Evolutionary conservation across 2,797 vertebrate species (phyloP), one percentile per base, ranked within the genome.

Genomic region (Phaenicophaeus curvirostris): DNA sequence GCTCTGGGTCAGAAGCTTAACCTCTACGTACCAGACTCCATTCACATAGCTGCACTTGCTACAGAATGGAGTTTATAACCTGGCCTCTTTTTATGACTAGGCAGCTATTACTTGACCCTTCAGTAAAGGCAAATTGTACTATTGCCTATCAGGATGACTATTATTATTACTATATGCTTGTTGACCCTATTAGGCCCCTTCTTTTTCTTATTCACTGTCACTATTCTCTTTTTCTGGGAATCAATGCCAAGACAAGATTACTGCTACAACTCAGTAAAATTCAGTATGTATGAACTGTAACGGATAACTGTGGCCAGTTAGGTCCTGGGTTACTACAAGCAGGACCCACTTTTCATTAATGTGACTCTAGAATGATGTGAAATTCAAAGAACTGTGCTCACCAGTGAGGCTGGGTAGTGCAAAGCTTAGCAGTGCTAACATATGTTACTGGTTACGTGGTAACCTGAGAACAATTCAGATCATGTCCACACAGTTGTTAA

Each of bases 11-110:
- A 72, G n/a, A 74, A 12, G 9, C 28, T 86, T 72, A 68, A 51
- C 28, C 7, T 54, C 15, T 17, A 0, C 2, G 0, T 35, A 31
- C 5, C 25, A 67, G 41, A n/a, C n/a, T 66, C 11, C 42, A 48
- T 25, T 66, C 80, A 74, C 5, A 8, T 2, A 69, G 19, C 35
- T 66, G 11, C 4, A 73, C 6, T 48, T 3, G 4, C 13, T 33
- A 6, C 13, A 63, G 28, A 80, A 76, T 12, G 12, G 41, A 76
- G 11, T 50, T 81, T 1, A 4, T 53, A 66, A 72, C 11, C 10
- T n/a, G 21, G 12, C 11, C 9, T 72, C 13, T 71, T 20, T 55
- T 82, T 82, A n/a, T 37, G 62, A 50, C 12, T 57, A 51, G 14
- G 8, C 17, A 76, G 28, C 19, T 57, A 6, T 72, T 66, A 66